Evolutionary conservation across 2,888 invertebrate genomes (phyloP).

Genomic region (Ceriagrion tenellum): DNA sequence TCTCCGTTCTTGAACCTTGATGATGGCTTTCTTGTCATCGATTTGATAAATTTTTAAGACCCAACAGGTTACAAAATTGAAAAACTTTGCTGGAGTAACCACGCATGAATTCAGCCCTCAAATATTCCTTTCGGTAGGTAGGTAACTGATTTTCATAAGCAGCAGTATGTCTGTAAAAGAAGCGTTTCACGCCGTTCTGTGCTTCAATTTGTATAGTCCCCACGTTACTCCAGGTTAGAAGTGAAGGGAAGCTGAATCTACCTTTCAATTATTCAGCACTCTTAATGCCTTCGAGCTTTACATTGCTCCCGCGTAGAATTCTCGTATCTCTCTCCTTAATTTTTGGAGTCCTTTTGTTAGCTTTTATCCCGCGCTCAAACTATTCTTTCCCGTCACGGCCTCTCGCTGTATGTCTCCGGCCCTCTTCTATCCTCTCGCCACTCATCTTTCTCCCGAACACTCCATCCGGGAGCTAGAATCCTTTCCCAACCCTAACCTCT

Average conservation of each 20-base stretch:
- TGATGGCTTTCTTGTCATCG: too few species aligned
- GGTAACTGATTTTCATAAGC: too few species aligned
- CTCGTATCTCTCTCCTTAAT: not conserved
- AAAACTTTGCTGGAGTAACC: too few species aligned
- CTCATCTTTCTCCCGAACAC: not conserved
- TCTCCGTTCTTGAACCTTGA: too few species aligned
- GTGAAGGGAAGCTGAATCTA: not conserved
- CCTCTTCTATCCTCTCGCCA: not conserved
- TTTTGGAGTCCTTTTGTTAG: constrained; percentile 15
- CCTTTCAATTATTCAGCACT: not conserved
- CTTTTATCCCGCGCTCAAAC: constrained; percentile 26
- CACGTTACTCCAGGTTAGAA: not conserved
- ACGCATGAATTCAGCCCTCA: too few species aligned
- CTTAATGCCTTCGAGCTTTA: not conserved
- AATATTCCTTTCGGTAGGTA: too few species aligned
- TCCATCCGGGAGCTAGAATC: not conserved
- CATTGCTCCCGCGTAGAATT: not conserved
- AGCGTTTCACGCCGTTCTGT: too few species aligned
- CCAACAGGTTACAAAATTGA: too few species aligned
- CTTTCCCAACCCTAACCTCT: not conserved
- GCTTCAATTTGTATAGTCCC: too few species aligned
- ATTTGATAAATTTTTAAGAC: too few species aligned
- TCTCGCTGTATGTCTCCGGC: constrained; percentile 21
- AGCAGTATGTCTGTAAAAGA: too few species aligned
- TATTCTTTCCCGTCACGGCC: constrained; percentile 46